Conservation (phyloP, 2,797 vertebrate genomes). For the Lophotriccus pileatus region DNA sequence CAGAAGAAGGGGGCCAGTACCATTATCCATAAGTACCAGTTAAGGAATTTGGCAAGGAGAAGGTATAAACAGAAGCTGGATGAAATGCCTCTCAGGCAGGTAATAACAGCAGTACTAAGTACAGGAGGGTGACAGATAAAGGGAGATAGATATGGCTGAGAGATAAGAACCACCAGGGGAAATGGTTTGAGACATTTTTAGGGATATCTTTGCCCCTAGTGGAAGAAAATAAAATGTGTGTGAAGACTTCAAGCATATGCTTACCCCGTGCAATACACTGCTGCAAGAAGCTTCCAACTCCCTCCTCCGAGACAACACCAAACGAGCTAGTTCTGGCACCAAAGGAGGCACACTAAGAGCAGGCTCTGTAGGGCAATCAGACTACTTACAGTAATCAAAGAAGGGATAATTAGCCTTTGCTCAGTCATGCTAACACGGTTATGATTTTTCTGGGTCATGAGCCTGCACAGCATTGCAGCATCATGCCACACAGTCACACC, state of each 20-base stretch:
- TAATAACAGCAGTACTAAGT: background rate
- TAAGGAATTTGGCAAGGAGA: background rate
- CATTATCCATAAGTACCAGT: background rate
- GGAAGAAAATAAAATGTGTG: background rate
- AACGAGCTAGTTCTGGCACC: background rate
- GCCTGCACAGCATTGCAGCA: background rate
- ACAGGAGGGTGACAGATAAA: background rate
- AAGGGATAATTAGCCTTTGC: conserved; percentile 26
- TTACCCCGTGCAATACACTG: background rate
- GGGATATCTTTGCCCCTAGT: background rate
- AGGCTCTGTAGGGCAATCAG: background rate
- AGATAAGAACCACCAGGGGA: background rate
- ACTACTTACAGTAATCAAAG: conserved; percentile 22
- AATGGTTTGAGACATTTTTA: background rate
- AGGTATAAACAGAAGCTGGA: background rate
- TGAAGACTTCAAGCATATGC: background rate
- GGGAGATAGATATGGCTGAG: background rate
- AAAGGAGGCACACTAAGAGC: background rate
- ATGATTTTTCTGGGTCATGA: background rate
- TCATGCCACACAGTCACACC: background rate
- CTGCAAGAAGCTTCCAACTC: background rate
- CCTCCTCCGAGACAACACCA: background rate
- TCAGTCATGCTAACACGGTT: conserved; percentile 1
- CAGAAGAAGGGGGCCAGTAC: background rate
- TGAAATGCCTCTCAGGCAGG: background rate